Conservation (phyloP, 2,113 vertebrate genomes). For the Glaucidium brasilianum region DNA sequence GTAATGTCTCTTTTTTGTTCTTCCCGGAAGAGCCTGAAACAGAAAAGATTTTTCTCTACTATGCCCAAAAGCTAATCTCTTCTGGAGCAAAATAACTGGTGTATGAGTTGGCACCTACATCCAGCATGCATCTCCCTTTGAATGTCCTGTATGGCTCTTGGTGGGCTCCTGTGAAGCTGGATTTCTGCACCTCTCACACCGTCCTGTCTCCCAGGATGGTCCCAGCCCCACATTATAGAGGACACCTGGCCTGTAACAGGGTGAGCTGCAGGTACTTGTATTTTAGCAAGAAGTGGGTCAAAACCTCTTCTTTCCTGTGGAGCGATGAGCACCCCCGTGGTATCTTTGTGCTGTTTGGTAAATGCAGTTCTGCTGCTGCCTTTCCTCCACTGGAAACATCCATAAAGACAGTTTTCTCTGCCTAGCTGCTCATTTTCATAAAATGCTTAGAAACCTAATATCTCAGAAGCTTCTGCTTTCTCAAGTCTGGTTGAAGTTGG, state of each 20-base stretch:
- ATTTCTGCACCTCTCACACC: neutral
- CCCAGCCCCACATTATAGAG: neutral
- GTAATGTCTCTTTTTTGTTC: neutral
- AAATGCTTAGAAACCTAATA: neutral
- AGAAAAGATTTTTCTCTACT: neutral
- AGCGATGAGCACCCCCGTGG: neutral
- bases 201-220: neutral
- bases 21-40: neutral
- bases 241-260: neutral
- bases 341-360: neutral
- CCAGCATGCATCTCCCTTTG: neutral
- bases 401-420: neutral
- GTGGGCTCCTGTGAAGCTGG: neutral
- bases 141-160: neutral
- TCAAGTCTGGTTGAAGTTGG: neutral
- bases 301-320: neutral
- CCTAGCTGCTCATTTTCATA: neutral
- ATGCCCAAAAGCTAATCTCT: neutral
- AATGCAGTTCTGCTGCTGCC: neutral
- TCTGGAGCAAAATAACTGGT: neutral
- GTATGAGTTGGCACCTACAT: fast-evolving
- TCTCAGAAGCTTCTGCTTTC: neutral
- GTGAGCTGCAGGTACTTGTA: neutral
- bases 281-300: neutral
- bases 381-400: neutral